Evolutionary conservation across 1,140 invertebrate species (phyloP).

Genomic region (Drosophila subpulchrella): DNA sequence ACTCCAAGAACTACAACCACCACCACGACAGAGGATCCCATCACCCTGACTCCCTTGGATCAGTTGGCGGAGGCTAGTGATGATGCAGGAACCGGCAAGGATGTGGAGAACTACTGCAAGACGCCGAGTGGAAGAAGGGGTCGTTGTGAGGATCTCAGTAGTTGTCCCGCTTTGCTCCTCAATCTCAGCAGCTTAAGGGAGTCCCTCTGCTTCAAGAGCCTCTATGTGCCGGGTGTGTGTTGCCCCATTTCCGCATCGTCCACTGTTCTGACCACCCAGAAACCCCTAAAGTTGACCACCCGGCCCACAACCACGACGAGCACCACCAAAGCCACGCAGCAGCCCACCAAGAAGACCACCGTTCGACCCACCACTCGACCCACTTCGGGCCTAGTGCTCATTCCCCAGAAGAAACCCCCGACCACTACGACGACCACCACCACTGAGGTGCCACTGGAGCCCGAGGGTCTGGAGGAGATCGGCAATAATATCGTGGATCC

Average conservation of each 20-base stretch:
- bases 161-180: constrained; percentile 93
- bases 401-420: constrained; percentile 83
- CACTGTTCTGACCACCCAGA: constrained; percentile 75
- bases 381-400: constrained; percentile 67
- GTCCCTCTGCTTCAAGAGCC: constrained; percentile 95
- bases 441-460: constrained; percentile 69
- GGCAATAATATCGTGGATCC: constrained; percentile 85
- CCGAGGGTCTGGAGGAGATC: constrained; percentile 67
- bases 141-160: constrained; percentile 94
- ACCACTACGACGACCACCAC: constrained; percentile 83
- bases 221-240: constrained; percentile 96
- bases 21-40: constrained; percentile 5
- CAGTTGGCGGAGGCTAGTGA: constrained; percentile 59
- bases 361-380: constrained; percentile 48
- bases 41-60: constrained; percentile 52
- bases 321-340: constrained; percentile 37
- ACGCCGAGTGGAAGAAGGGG: constrained; percentile 92
- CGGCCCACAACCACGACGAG: constrained; percentile 30
- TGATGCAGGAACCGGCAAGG: constrained; percentile 74
- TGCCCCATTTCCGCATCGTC: constrained; percentile 87
- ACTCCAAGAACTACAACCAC: constrained; percentile 65
- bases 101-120: constrained; percentile 87
- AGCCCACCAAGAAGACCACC: constrained; percentile 50
- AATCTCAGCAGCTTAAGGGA: constrained; percentile 93
- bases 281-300: constrained; percentile 85